Base-by-base conservation (phyloP, 2,797 vertebrate genomes). In the Gambelia wislizenii region DNA sequence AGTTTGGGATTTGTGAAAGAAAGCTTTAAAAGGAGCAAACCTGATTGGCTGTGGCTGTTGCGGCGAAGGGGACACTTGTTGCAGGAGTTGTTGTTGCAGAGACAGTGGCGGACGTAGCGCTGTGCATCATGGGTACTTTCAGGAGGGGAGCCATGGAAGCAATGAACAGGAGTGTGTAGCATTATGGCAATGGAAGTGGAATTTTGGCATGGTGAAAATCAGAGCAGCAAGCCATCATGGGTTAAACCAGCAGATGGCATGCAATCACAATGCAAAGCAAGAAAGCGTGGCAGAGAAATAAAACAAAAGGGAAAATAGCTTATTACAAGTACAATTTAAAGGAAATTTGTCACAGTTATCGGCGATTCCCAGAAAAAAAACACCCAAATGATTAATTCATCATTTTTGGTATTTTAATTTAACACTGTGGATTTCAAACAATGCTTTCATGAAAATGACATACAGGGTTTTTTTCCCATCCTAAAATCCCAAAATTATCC, bases 1-100 rank as follows among this genome's bases (percentile, higher is more conserved):
- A 98, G 98, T 98, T 98, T 94, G 98, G 98, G 98, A 98, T 98
- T 98, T 96, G 98, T 98, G 98, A 99, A 98, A 99, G 98, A 99
- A 99, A 99, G 99, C 99, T 99, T 98, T 99, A 99, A 99, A 99
- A 99, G 98, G 98, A 99, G 98, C 99, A 99, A 99, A 99, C 99
- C 99, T 99, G 99, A 99, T 99, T 99, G 98, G 98, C 98, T 99
- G 98, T 98, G 98, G 99, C 98, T 98, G 99, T 98, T 98, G 99
- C 98, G 98, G 99, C 99, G 99, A 99, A 99, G 98, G 99, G 98
- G 97, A 99, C 98, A 98, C 99, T 99, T 99, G 99, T 98, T 99
- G 99, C 98, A 98, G 99, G 98, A 99, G 99, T 98, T 98, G 99
- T 98, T 98, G 99, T 98, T 99, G 98, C 99, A 98, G 99, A 99